phyloP scores from a whole-genome alignment of 2,888 invertebrate genomes.

The Myathropa florea region DNA sequence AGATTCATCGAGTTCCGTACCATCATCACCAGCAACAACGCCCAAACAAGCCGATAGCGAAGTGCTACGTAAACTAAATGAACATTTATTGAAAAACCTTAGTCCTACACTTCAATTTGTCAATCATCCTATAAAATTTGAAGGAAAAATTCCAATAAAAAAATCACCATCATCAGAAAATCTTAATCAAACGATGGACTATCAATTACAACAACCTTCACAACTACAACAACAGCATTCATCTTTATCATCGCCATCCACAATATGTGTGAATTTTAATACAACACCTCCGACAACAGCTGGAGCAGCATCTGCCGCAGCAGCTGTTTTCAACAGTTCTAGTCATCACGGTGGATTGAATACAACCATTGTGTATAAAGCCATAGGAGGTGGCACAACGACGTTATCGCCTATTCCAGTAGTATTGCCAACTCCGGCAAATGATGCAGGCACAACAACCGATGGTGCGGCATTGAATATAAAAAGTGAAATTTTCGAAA shows the following conservation, averaged over 20 bases:
- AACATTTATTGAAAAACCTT: constrained; percentile 74
- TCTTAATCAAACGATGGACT: constrained; percentile 39
- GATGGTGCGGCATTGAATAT: constrained; percentile 78
- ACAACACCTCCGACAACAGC: constrained; percentile 52
- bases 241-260: constrained; percentile 50
- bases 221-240: constrained; percentile 20
- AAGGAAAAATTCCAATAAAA: constrained; percentile 80
- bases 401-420: constrained; percentile 74
- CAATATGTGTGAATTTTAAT: constrained; percentile 57
- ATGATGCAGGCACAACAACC: constrained; percentile 71
- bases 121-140: constrained; percentile 79
- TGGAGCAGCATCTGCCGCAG: constrained; percentile 67
- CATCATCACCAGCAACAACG: constrained; percentile 55
- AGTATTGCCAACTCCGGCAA: constrained; percentile 69
- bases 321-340: constrained; percentile 65
- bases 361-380: constrained; percentile 66
- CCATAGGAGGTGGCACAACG: constrained; percentile 71
- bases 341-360: constrained; percentile 62
- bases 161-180: constrained; percentile 69
- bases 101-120: constrained; percentile 77
- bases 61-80: constrained; percentile 74
- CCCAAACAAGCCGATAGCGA: constrained; percentile 67
- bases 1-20: constrained; percentile 67
- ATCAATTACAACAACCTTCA: constrained; percentile 15
- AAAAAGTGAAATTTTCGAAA: constrained; percentile 77